These are phyloP conservation scores for Harpagifer antarcticus DNA, from an alignment of 2,797 vertebrate genomes.

Conservation along the genomic window DNA sequence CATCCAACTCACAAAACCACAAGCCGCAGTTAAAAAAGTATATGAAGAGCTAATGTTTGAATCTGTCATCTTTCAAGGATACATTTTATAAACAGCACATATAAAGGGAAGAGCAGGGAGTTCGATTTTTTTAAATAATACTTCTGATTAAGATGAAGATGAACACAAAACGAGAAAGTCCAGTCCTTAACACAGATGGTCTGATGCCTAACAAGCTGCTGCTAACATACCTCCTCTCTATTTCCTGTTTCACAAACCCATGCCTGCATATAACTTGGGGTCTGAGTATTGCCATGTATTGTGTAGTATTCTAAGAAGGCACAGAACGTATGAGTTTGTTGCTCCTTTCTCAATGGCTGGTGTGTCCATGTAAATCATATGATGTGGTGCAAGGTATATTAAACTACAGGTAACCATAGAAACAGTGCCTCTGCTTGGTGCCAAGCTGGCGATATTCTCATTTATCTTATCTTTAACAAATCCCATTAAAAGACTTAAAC, in stretches of 20 bases:
- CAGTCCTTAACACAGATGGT: conserved; percentile 12
- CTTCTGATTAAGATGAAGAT: conserved; percentile 11
- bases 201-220: conserved; percentile 14
- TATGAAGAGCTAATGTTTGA: conserved; percentile 49
- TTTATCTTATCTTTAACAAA: neutral
- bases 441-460: neutral
- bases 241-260: conserved; percentile 39
- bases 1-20: conserved; percentile 50
- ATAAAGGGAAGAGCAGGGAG: neutral
- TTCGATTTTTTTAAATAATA: conserved; percentile 30
- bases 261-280: conserved; percentile 39
- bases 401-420: conserved; percentile 17
- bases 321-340: conserved; percentile 20
- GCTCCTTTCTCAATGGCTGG: neutral
- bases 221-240: conserved; percentile 10
- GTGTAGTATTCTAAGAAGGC: conserved; percentile 23
- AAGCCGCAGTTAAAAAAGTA: conserved; percentile 52
- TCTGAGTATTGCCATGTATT: conserved; percentile 47
- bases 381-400: neutral
- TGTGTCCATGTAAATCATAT: conserved; percentile 2
- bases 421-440: conserved; percentile 14
- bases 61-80: conserved; percentile 26
- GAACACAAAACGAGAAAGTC: conserved; percentile 26
- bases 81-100: conserved; percentile 34
- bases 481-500: neutral